Conservation (phyloP, 2,888 invertebrate genomes). For the Cremastinae sp. region DNA sequence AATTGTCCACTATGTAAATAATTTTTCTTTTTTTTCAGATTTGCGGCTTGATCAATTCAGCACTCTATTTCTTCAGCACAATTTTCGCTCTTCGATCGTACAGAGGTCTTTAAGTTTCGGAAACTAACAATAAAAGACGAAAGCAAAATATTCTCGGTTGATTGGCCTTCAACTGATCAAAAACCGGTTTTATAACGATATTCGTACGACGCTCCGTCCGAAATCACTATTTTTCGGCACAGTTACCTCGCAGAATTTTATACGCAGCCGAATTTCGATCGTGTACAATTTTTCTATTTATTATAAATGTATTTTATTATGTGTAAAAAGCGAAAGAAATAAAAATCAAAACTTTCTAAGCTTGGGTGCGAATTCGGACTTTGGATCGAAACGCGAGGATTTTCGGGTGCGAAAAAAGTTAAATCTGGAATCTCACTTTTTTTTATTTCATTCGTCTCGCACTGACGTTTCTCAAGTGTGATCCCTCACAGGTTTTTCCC, state of each 20-base stretch:
- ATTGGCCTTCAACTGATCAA: not conserved
- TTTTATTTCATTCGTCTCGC: not conserved
- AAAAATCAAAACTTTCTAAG: constrained; percentile 24
- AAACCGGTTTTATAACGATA: constrained; percentile 8
- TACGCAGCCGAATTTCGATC: not conserved
- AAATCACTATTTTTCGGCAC: too few species aligned
- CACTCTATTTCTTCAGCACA: constrained; percentile 88
- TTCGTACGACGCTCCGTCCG: too few species aligned
- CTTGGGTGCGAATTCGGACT: not conserved
- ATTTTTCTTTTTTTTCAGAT: constrained; percentile 83
- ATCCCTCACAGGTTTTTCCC: constrained; percentile 36
- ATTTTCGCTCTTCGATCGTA: constrained; percentile 89
- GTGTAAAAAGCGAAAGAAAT: constrained; percentile 47
- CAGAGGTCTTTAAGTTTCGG: constrained; percentile 84
- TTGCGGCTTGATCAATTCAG: constrained; percentile 88
- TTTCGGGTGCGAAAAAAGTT: not conserved
- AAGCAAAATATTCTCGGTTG: too few species aligned
- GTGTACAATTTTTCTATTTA: constrained; percentile 42
- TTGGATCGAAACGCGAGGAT: not conserved
- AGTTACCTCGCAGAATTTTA: too few species aligned
- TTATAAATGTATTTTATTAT: constrained; percentile 46
- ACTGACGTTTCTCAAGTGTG: not conserved
- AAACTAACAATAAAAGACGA: too few species aligned
- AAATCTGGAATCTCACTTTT: not conserved
- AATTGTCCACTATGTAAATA: not conserved